Conservation (phyloP, 2,113 vertebrate species). For the Alligator sinensis region DNA sequence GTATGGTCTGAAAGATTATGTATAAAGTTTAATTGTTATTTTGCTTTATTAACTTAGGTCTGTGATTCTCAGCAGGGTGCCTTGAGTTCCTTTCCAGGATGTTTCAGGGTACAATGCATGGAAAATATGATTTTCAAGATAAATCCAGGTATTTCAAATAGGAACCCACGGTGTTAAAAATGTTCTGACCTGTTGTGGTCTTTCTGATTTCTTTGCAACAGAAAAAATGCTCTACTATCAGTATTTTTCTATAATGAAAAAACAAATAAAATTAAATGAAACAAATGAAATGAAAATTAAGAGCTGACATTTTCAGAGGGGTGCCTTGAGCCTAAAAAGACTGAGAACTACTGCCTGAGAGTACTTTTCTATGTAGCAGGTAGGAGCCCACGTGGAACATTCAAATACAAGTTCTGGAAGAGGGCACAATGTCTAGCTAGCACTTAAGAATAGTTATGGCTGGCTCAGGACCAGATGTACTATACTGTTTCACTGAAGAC, state of each 20-base stretch:
- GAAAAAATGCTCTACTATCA: too few species aligned
- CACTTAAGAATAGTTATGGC: not conserved
- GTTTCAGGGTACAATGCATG: not conserved
- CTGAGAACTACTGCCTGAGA: too few species aligned
- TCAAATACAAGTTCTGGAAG: not conserved
- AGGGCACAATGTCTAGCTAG: not conserved
- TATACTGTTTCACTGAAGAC: conserved; percentile 19
- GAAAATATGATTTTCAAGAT: not conserved
- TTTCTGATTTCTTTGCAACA: too few species aligned
- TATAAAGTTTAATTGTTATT: not conserved
- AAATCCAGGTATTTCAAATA: too few species aligned
- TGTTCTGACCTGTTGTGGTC: too few species aligned
- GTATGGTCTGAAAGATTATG: not conserved
- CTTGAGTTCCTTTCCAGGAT: not conserved
- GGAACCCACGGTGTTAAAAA: too few species aligned
- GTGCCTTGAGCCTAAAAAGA: too few species aligned
- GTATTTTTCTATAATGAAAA: too few species aligned
- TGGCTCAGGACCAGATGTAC: not conserved
- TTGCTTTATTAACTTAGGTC: not conserved
- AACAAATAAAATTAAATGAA: too few species aligned
- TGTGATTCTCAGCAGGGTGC: not conserved
- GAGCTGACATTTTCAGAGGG: too few species aligned
- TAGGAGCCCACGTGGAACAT: not conserved
- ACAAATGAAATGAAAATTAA: too few species aligned
- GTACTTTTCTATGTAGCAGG: not conserved